Conservation (phyloP, 2,113 vertebrate genomes). For the Lophura nycthemera region DNA sequence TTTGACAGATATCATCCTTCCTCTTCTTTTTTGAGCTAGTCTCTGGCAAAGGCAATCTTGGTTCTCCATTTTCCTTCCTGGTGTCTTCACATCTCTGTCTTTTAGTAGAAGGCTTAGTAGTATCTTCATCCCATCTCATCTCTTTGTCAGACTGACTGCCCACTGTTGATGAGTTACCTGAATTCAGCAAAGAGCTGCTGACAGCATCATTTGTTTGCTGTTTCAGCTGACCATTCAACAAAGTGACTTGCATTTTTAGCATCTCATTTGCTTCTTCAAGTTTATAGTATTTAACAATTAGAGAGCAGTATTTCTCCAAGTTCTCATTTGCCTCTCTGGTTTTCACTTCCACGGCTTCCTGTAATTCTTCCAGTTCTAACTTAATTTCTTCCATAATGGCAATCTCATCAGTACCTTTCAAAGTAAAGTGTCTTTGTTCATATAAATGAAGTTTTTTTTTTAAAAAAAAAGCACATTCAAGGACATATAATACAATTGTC, state of each 20-base stretch:
- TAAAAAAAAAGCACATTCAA: neutral
- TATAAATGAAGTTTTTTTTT: neutral
- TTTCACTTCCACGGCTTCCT: slow-evolving; percentile 80
- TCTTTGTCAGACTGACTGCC: neutral
- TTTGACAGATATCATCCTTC: slow-evolving; percentile 61
- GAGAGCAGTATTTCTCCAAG: slow-evolving; percentile 89
- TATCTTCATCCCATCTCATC: slow-evolving; percentile 52
- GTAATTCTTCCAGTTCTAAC: slow-evolving; percentile 83
- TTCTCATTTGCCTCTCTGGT: slow-evolving; percentile 86
- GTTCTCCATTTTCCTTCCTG: neutral
- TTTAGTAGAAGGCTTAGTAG: slow-evolving; percentile 74
- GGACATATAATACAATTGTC: neutral
- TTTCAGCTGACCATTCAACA: slow-evolving; percentile 69
- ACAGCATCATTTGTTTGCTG: neutral
- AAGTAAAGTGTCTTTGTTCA: neutral
- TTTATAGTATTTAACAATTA: slow-evolving; percentile 86
- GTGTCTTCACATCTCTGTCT: slow-evolving; percentile 69
- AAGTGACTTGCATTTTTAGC: slow-evolving; percentile 80
- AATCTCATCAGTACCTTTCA: slow-evolving; percentile 59
- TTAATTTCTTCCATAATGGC: slow-evolving; percentile 60
- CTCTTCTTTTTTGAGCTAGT: slow-evolving; percentile 78
- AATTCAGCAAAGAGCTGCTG: neutral
- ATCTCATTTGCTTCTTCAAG: slow-evolving; percentile 87
- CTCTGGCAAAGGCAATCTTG: slow-evolving; percentile 66
- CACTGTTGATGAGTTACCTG: neutral